Evolutionary conservation across 1,140 invertebrate genomes (phyloP).

Genomic region (Caenorhabditis inopinata): DNA sequence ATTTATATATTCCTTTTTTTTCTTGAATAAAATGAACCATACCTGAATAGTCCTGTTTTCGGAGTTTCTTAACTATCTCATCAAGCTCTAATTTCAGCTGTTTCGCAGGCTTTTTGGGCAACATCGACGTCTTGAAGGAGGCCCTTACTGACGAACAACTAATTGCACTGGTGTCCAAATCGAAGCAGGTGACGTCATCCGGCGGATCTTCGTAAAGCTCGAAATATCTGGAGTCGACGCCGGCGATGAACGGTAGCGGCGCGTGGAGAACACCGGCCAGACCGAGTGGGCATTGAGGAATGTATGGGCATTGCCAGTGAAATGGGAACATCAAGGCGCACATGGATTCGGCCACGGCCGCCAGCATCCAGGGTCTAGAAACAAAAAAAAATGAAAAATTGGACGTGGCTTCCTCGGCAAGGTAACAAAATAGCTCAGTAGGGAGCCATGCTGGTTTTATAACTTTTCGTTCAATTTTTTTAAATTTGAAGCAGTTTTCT

Average conservation of each 20-base stretch:
- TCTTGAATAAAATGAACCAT: no score
- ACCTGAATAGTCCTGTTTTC: slow-evolving; percentile 5
- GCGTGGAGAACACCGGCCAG: slow-evolving; percentile 83
- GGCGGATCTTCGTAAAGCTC: slow-evolving; percentile 90
- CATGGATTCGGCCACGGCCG: slow-evolving; percentile 96
- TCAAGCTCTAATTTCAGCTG: slow-evolving; percentile 48
- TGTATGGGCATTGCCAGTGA: slow-evolving; percentile 99
- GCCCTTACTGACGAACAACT: slow-evolving; percentile 59
- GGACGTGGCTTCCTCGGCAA: no score
- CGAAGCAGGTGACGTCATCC: slow-evolving; percentile 91
- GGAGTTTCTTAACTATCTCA: slow-evolving; percentile 13
- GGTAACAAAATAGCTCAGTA: no score
- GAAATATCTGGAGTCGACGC: slow-evolving; percentile 87
- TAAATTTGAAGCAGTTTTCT: no score
- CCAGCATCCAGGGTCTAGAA: slow-evolving; percentile 87
- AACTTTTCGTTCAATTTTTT: no score
- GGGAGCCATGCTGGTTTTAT: no score
- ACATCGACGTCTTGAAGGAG: slow-evolving; percentile 57
- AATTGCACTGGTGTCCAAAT: slow-evolving; percentile 91
- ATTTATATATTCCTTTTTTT: no score
- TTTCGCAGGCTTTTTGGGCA: slow-evolving; percentile 65
- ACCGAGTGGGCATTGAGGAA: slow-evolving; percentile 92
- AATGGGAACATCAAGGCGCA: slow-evolving; percentile 95
- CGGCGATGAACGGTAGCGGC: slow-evolving; percentile 93
- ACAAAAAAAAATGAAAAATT: no score